Base-by-base conservation (phyloP, 1,140 invertebrate species). In the Pseudomyrmex pallidus region DNA sequence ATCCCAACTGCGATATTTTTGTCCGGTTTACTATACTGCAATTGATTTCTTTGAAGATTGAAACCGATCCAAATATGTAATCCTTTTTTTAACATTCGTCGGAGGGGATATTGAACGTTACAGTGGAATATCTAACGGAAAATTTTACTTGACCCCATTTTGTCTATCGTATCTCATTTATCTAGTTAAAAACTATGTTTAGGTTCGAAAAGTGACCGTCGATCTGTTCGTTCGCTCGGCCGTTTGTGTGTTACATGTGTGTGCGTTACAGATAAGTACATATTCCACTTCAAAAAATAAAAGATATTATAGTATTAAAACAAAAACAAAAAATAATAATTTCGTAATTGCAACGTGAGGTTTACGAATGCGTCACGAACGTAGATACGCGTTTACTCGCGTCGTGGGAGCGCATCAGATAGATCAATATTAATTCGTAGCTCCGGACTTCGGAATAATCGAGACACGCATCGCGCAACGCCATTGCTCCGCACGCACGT, bases 391-490 rank as follows among this genome's bases (percentile, higher is more conserved):
- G 48, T 46, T 25, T 35, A 35, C 5, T 64, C 13, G 22, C 25
- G 20, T 10, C 35, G 35, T 5, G 17, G 13, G 9, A 77, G 7
- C 17, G 35, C 35, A 35, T 68, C 52, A 35, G 10, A 54, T 12
- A 5, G 52, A 56, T 73, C 25, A 9, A 61, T 68, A 70, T 62
- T 57, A 78, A 73, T 80, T 22, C 46, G 12, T 46, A 70, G 9
- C 35, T 44, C 46, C 44, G 50, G 56, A 56, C 59, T 13, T 3
- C 54, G 46, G 8, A 73, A 22, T 85, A 54, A 86, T 82, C 80
- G 25, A 64, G 22, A 61, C 57, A 70, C 50, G 22, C 52, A 57
- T 82, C 72, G 57, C 35, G 59, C 50, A 67, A 84, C 67, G 59
- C 62, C 84, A 35, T 35, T 35, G 35, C 35, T 35, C 25, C 17